Percentiles rank a stretch among this genome's conserved stretches.
Evolutionary conservation across 2,888 invertebrate genomes (phyloP).

Genomic region (Pocota personata): DNA sequence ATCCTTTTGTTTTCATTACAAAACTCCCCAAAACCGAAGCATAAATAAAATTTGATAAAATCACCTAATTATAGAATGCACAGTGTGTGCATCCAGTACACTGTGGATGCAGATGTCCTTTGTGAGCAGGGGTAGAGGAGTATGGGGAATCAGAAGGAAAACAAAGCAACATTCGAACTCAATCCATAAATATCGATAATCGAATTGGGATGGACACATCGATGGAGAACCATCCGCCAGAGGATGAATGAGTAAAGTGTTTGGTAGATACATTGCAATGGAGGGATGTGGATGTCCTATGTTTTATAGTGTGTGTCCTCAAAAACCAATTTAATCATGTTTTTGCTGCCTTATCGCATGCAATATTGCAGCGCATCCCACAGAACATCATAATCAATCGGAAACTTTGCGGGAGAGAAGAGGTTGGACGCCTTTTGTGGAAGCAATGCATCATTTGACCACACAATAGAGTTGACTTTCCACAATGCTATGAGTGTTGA

Average conservation of each 20-base stretch:
- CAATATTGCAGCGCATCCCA: constrained; percentile 68
- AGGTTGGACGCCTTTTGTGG: not conserved
- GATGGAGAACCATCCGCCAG: constrained; percentile 35
- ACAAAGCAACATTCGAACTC: constrained; percentile 72
- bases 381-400: constrained; percentile 68
- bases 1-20: constrained; percentile 65
- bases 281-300: constrained; percentile 21
- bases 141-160: constrained; percentile 10
- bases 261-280: constrained; percentile 44
- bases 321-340: constrained; percentile 73
- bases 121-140: not conserved
- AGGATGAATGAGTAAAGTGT: constrained; percentile 51
- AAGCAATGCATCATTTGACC: constrained; percentile 64
- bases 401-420: constrained; percentile 10
- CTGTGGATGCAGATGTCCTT: constrained; percentile 24
- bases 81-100: constrained; percentile 64
- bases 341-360: constrained; percentile 73
- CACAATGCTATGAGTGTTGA: constrained; percentile 32
- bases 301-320: constrained; percentile 26
- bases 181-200: constrained; percentile 80
- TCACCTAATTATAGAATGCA: constrained; percentile 77
- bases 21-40: constrained; percentile 70
- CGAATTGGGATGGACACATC: constrained; percentile 73
- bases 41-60: constrained; percentile 77
- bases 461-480: constrained; percentile 56